phyloP scores from a whole-genome alignment of 2,797 vertebrate species.

The Falco columbarius region DNA sequence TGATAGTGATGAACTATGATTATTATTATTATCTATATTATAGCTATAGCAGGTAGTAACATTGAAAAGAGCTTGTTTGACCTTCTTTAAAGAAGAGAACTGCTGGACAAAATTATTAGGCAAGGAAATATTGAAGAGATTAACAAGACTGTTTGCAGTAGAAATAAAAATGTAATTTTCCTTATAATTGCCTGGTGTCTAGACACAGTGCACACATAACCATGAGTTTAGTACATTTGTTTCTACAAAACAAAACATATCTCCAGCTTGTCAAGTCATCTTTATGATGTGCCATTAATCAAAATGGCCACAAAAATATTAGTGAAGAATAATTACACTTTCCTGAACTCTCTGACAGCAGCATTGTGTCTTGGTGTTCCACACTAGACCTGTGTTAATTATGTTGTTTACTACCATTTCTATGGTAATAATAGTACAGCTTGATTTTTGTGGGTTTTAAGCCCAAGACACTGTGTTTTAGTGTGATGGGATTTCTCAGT shows the following conservation, averaged over 20 bases:
- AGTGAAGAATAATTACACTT: neutral
- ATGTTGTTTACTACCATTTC: neutral
- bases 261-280: neutral
- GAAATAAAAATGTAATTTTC: slow-evolving; percentile 60
- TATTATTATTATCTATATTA: neutral
- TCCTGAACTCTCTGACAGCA: neutral
- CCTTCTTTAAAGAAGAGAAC: slow-evolving; percentile 33
- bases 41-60: neutral
- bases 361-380: neutral
- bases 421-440: neutral
- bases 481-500: neutral
- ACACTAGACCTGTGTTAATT: neutral
- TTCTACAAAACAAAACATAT: slow-evolving; percentile 23
- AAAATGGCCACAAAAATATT: neutral
- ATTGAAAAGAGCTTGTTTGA: slow-evolving; percentile 29
- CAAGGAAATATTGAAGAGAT: slow-evolving; percentile 47
- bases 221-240: slow-evolving; percentile 42
- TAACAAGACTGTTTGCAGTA: slow-evolving; percentile 48
- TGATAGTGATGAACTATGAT: neutral
- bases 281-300: neutral
- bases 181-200: slow-evolving; percentile 43
- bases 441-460: neutral
- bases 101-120: slow-evolving; percentile 31
- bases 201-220: slow-evolving; percentile 18
- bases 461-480: neutral